These are phyloP conservation scores for Oscheius sp. DNA, from an alignment of 2,888 invertebrate species.

Conservation along the genomic window DNA sequence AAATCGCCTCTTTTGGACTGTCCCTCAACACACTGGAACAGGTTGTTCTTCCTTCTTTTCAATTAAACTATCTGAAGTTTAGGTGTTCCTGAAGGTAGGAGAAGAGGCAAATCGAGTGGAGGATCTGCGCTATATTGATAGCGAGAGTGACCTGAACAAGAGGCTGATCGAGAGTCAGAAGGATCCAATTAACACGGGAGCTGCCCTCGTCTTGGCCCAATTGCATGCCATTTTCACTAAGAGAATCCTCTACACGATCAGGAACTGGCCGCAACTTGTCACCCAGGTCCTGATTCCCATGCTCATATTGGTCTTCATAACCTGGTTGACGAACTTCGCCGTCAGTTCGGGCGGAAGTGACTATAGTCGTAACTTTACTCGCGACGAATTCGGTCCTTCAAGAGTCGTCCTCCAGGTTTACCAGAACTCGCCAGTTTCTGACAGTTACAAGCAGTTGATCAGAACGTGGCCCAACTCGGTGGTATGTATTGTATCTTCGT, in stretches of 20 bases:
- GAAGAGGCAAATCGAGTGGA: slow-evolving; percentile 14
- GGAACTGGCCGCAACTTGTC: slow-evolving; percentile 47
- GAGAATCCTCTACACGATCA: slow-evolving; percentile 39
- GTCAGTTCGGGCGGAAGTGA: slow-evolving; percentile 11
- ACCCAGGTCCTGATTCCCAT: slow-evolving; percentile 47
- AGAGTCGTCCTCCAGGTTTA: slow-evolving; percentile 20
- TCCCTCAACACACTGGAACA: slow-evolving; percentile 69
- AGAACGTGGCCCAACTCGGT: not conserved
- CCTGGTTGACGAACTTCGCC: slow-evolving; percentile 35
- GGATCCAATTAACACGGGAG: slow-evolving; percentile 38
- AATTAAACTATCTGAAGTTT: not conserved
- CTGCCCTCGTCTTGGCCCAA: slow-evolving; percentile 31
- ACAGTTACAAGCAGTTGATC: slow-evolving; percentile 13
- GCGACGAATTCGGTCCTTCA: slow-evolving; percentile 26
- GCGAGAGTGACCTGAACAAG: slow-evolving; percentile 8
- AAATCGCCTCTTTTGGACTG: slow-evolving; percentile 58
- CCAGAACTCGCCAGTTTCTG: not conserved
- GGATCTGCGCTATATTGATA: not conserved
- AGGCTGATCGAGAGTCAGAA: slow-evolving; percentile 46
- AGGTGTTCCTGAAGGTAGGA: slow-evolving; percentile 39
- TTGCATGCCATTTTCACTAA: slow-evolving; percentile 40
- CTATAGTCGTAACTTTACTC: not conserved
- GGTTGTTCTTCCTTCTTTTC: slow-evolving; percentile 39
- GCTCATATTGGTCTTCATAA: slow-evolving; percentile 43
- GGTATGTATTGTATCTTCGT: not conserved